Base-by-base conservation (phyloP, 2,888 invertebrate genomes). In the Liposcelis brunnea region DNA sequence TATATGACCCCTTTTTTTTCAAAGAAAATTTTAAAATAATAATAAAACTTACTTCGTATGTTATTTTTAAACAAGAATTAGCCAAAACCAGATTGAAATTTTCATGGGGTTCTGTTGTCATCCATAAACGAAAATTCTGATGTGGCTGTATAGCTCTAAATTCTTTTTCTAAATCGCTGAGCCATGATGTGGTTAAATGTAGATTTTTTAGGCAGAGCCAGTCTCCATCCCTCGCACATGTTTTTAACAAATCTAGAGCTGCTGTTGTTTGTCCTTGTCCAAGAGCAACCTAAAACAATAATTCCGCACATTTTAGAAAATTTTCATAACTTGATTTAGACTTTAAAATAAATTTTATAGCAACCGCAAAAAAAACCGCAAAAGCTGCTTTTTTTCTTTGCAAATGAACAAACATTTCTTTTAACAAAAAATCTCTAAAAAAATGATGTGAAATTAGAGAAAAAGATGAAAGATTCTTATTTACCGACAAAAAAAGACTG, bases 191-290 rank as follows among this genome's bases (percentile, higher is more conserved):
- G 33, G 81, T 78, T 38, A 87, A 63, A 61, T 87, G 87, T 1
- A 85, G 64, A 63, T 87, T 87, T 64, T 83, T 84, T 49, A 87
- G 63, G 54, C 82, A 79, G 38, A 87, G 59, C 85, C 86, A 87
- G 43, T 72, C 67, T 1, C 85, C 86, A 44, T 66, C 61, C 49
- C 66, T 61, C 1, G 76, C 68, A 34, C 75, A 72, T 52, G 72
- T 66, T 16, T 67, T 61, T 33, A 85, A 61, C 21, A 69, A 63
- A 40, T 69, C 61, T 46, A 80, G 55, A 0, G 78, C 79, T 42
- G 69, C 67, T 43, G 68, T 69, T 50, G 80, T 75, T 62, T 83
- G 81, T 12, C 83, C 85, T 62, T 80, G 79, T 4, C 87, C 86
- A 67, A 87, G 74, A 2, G 86, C 80, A 45, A 87, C 71, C n/a